A percentile compares a stretch with the other conserved stretches of the same genome.
These are phyloP conservation scores for Anadara kagoshimensis DNA, from an alignment of 1,140 invertebrate genomes.

Conservation along the genomic window DNA sequence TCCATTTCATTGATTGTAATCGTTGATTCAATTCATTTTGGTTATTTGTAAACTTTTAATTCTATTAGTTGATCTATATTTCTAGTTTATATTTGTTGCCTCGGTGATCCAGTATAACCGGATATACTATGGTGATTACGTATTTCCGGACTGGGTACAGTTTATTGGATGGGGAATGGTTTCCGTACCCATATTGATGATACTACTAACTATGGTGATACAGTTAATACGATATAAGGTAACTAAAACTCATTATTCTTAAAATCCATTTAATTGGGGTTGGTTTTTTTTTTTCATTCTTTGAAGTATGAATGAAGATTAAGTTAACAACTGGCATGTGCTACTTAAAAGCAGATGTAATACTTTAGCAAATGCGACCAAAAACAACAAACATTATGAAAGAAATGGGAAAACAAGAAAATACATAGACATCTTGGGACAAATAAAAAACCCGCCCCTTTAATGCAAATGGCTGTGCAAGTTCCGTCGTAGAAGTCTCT, in stretches of 20 bases:
- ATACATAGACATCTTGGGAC: no score
- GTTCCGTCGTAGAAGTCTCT: no score
- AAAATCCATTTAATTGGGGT: background rate
- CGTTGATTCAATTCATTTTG: background rate
- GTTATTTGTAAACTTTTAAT: background rate
- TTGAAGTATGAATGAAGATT: no score
- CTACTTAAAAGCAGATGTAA: no score
- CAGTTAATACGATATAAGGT: slow-evolving; percentile 41
- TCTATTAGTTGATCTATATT: background rate
- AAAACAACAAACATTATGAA: no score
- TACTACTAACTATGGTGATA: slow-evolving; percentile 33
- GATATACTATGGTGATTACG: slow-evolving; percentile 39
- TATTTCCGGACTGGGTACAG: slow-evolving; percentile 54
- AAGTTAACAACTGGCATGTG: no score
- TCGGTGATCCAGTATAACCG: slow-evolving; percentile 45
- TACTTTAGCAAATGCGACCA: no score
- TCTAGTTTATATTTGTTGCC: slow-evolving; percentile 51
- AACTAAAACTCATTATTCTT: background rate
- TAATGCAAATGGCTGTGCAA: no score
- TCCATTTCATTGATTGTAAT: no score
- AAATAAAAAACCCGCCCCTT: no score
- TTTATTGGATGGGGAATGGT: slow-evolving; percentile 48
- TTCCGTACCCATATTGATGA: slow-evolving; percentile 39
- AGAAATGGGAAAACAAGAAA: no score
- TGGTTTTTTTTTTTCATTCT: no score